Conservation (phyloP, 2,113 vertebrate genomes). For the Psilopogon haemacephalus region DNA sequence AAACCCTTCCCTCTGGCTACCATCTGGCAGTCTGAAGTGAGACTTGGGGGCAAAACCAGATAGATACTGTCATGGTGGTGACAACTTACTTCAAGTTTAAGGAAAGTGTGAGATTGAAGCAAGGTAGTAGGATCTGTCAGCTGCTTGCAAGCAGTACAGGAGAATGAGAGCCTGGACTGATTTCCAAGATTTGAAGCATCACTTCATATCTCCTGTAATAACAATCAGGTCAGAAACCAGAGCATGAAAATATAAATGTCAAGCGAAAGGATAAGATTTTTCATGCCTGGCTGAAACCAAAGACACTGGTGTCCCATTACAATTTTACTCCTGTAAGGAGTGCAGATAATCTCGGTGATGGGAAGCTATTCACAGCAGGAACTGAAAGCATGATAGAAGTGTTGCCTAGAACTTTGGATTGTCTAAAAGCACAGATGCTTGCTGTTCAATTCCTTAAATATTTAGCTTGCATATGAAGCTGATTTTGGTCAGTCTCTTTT, state of each 20-base stretch:
- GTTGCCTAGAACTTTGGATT: not conserved
- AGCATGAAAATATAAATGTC: not conserved
- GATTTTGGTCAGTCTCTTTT: not conserved
- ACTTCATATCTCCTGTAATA: not conserved
- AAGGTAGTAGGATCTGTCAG: not conserved
- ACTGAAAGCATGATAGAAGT: not conserved
- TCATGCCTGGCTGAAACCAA: not conserved
- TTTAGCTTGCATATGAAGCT: not conserved
- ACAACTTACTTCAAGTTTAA: not conserved
- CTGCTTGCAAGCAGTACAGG: not conserved
- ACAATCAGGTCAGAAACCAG: not conserved
- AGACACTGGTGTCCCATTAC: not conserved
- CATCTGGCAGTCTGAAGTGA: not conserved
- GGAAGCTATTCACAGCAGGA: not conserved
- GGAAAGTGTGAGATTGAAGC: not conserved
- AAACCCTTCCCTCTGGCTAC: not conserved
- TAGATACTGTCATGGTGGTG: not conserved
- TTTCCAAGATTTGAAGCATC: not conserved
- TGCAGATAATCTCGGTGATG: not conserved
- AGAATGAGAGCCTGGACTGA: not conserved
- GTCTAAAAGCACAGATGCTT: not conserved
- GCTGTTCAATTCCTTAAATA: not conserved
- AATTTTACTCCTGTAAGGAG: not conserved
- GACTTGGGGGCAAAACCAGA: not conserved
- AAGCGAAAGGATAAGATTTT: not conserved